These are phyloP conservation scores for Scaptomyza flava DNA, from an alignment of 2,888 invertebrate species.

Conservation along the genomic window DNA sequence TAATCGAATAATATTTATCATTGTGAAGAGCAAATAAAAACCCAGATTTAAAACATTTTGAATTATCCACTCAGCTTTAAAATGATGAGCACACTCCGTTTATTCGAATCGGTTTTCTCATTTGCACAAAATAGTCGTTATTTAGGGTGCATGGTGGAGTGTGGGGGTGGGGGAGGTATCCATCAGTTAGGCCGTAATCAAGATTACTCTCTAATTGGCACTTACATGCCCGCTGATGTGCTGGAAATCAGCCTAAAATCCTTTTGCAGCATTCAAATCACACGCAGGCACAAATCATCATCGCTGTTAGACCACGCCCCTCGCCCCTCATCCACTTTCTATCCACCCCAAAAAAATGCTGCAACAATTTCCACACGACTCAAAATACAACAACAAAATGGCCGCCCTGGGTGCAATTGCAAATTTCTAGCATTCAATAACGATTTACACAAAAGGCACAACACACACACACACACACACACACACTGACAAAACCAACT, in stretches of 20 bases:
- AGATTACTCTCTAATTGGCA: constrained; percentile 42
- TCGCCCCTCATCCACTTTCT: neutral
- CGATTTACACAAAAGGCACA: constrained; percentile 61
- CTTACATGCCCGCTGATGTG: constrained; percentile 32
- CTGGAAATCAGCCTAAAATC: constrained; percentile 44
- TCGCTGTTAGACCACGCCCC: constrained; percentile 15
- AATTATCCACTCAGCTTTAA: too few species aligned
- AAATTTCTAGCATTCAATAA: constrained; percentile 73
- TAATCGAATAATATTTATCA: too few species aligned
- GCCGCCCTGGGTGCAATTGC: constrained; percentile 71
- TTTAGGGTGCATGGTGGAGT: too few species aligned
- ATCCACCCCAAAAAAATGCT: constrained; percentile 24
- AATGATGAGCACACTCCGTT: too few species aligned
- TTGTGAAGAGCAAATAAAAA: too few species aligned
- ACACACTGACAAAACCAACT: neutral
- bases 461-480: constrained; percentile 17
- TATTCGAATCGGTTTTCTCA: too few species aligned
- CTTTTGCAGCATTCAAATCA: constrained; percentile 55
- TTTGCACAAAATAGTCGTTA: too few species aligned
- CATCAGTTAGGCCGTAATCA: neutral
- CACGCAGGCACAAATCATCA: constrained; percentile 58
- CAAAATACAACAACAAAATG: constrained; percentile 53
- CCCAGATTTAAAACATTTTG: too few species aligned
- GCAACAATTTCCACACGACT: constrained; percentile 55
- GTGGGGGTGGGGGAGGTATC: too few species aligned